phyloP scores from a whole-genome alignment of 2,113 vertebrate genomes.

The Cercopithecus mona region DNA sequence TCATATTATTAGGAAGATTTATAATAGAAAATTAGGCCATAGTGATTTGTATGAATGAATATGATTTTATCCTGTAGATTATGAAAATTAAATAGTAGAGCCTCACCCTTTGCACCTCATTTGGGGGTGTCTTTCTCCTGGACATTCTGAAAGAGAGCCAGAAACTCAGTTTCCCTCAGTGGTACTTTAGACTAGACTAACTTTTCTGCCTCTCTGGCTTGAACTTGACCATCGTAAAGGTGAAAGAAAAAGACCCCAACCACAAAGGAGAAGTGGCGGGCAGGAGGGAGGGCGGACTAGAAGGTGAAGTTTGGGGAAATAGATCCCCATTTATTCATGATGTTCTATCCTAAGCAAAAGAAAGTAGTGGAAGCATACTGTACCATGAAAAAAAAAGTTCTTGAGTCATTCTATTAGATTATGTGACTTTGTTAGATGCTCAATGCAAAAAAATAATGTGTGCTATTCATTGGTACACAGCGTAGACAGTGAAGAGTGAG shows the following conservation, averaged over 20 bases:
- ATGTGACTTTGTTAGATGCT: neutral
- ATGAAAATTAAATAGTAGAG: neutral
- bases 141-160: neutral
- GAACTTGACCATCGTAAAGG: neutral
- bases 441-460: neutral
- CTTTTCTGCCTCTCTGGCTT: neutral
- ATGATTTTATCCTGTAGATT: neutral
- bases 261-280: neutral
- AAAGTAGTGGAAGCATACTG: neutral
- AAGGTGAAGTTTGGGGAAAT: neutral
- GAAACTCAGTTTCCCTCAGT: neutral
- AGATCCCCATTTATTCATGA: neutral
- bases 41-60: conserved; percentile 31
- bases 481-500: neutral
- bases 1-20: neutral
- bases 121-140: neutral
- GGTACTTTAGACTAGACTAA: neutral
- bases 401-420: neutral
- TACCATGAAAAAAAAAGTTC: neutral
- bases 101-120: neutral
- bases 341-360: neutral
- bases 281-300: fast-evolving
- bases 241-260: neutral
- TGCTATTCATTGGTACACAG: neutral
- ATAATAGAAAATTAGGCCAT: neutral